Base-by-base conservation (phyloP, 2,113 vertebrate genomes). In the Rhadina sibilatrix region DNA sequence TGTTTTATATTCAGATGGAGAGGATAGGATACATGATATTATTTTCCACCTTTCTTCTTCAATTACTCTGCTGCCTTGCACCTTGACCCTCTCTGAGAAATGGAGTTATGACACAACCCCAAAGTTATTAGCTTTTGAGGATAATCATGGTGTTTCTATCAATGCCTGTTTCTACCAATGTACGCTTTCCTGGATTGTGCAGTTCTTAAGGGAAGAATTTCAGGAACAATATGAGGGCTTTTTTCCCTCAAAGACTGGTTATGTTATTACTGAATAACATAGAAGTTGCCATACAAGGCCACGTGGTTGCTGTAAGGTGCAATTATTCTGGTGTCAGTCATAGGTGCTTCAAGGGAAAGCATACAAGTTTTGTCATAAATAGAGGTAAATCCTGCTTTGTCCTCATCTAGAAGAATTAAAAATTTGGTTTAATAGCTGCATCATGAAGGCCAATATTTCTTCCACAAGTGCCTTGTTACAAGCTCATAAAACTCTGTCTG, bases 191-290 rank as follows among this genome's bases (percentile, higher is more conserved):
- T 65, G 42, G 10, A 33, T 20, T 19, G 11, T 59, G 38, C 10
- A 23, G 28, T 30, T 71, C 24, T 84, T 63, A 68, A 80, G 33
- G 33, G 25, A 91, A 82, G 40, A 70, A 70, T 69, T 52, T 83
- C 47, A 71, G 42, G 7, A 57, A 9, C 1, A 18, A 8, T 57
- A 61, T 11, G 15, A 63, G 6, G 4, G 1, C 0, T n/a, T 54
- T 46, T 35, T 52, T 3, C 1, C 22, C 12, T 31, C 5, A 5
- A 46, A 91, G 33, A 20, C 31, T 25, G 13, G 4, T 65, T 22
- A n/a, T 37, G n/a, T n/a, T n/a, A 6, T 42, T 65, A 22, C 42
- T 42, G 42, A 83, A 74, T 13, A 75, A 17, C 6, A 52, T 31
- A 38, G 11, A 56, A 31, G 38, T 5, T 83, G 30, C 17, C 27